Evolutionary conservation across 2,113 vertebrate genomes (phyloP).

Genomic region (Atrichornis clamosus): DNA sequence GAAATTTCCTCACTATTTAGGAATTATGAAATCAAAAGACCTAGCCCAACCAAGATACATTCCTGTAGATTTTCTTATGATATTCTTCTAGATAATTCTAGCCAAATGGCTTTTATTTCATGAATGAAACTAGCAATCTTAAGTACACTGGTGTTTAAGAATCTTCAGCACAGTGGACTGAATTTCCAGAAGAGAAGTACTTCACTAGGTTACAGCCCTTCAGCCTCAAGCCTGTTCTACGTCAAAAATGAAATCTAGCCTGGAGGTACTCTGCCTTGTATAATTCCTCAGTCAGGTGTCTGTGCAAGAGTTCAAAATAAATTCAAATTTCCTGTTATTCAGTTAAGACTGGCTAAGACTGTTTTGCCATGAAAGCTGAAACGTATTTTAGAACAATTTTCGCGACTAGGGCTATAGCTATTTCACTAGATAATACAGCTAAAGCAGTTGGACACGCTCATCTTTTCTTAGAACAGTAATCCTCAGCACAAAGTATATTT

Average conservation of each 20-base stretch:
- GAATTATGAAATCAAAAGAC: neutral
- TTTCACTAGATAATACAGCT: neutral
- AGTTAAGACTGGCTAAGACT: neutral
- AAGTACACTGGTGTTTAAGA: neutral
- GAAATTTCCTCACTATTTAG: neutral
- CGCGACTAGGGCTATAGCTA: neutral
- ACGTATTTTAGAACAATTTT: neutral
- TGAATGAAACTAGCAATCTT: neutral
- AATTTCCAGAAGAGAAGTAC: neutral
- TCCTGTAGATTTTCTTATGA: neutral
- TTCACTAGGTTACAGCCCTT: neutral
- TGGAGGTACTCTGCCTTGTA: neutral
- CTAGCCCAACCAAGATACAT: neutral
- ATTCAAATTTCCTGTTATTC: neutral
- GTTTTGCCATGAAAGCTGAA: neutral
- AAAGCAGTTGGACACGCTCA: neutral
- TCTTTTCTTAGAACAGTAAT: neutral
- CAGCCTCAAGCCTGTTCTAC: neutral
- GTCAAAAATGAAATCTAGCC: neutral
- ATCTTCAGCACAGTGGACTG: neutral
- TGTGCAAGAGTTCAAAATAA: neutral
- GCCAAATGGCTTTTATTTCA: neutral
- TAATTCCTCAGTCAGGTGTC: neutral
- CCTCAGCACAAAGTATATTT: neutral
- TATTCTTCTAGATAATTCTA: neutral